Evolutionary conservation across 1,140 invertebrate species (phyloP), one percentile per base, ranked within the genome.

Genomic region (Drosophila miranda): DNA sequence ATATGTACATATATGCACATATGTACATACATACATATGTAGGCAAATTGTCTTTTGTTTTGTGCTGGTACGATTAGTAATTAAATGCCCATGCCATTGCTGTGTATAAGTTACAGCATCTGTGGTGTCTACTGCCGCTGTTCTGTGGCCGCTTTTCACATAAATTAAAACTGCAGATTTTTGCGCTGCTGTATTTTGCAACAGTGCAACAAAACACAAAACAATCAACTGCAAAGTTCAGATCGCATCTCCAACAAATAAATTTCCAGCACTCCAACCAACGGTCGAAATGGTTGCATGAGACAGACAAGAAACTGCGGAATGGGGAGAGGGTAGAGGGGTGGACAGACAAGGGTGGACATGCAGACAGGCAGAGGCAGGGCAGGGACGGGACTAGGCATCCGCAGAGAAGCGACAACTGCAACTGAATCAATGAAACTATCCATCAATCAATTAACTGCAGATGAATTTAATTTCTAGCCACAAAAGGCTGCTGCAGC

Each of bases 371-470:
- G 45, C 53, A 28, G 55, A 64, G 48, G 46, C 30, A n/a, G n/a
- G n/a, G n/a, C n/a, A 69, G 70, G 58, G 52, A 55, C 19, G 30
- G 30, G 38, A 53, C 54, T 38, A 26, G 48, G 43, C 38, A 63
- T 49, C 28, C 38, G 42, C 49, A 56, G 50, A 64, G 60, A 50
- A 44, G 52, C 42, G 45, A 41, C 53, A 66, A 49, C 46, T 55
- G 45, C 48, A 84, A 51, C 50, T 64, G 82, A 78, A 86, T 82
- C 77, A 87, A 87, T 86, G 82, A 86, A 86, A 86, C 78, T 68
- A 87, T 87, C 78, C 78, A 82, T 87, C 78, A 86, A 87, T 87
- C 75, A 86, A 75, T 87, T 78, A 87, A 71, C 62, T 67, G 75
- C 82, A 82, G 87, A 78, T 81, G 63, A 87, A 78, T 86, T 82